Evolutionary conservation across 2,888 invertebrate species (phyloP).

Genomic region (Abscondita cerata): DNA sequence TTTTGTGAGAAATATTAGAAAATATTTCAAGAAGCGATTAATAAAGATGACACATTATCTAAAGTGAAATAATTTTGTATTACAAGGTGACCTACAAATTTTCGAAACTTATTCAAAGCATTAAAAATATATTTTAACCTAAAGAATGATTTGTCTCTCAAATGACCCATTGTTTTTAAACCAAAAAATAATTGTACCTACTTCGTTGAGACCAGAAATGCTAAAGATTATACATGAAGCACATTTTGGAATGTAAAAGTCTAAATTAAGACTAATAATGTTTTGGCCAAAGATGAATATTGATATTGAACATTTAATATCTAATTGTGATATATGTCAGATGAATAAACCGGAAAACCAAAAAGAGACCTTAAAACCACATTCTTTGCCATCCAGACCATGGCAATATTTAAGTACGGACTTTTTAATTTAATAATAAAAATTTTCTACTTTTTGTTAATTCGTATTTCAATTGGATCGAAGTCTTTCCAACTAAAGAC

Average conservation of each 20-base stretch:
- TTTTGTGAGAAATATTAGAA: no score
- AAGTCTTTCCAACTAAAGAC: conserved; percentile 22
- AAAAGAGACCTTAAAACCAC: no score
- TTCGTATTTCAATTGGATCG: conserved; percentile 39
- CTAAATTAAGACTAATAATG: no score
- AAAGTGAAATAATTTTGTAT: not conserved
- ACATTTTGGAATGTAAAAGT: no score
- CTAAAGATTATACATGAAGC: no score
- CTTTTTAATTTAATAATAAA: conserved; percentile 37
- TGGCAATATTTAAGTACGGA: no score
- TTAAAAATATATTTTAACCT: not conserved
- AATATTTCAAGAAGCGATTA: not conserved
- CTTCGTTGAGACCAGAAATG: no score
- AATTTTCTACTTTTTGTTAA: conserved; percentile 43
- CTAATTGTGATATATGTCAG: no score
- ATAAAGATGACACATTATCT: not conserved
- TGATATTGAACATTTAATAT: no score
- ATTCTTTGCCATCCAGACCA: no score
- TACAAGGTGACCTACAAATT: not conserved
- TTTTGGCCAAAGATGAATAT: no score
- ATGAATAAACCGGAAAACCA: no score
- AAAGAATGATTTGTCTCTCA: not conserved
- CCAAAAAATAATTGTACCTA: not conserved
- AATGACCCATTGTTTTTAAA: not conserved
- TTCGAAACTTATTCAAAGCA: not conserved